phyloP scores from a whole-genome alignment of 2,113 vertebrate species.

The Spilogale gracilis region DNA sequence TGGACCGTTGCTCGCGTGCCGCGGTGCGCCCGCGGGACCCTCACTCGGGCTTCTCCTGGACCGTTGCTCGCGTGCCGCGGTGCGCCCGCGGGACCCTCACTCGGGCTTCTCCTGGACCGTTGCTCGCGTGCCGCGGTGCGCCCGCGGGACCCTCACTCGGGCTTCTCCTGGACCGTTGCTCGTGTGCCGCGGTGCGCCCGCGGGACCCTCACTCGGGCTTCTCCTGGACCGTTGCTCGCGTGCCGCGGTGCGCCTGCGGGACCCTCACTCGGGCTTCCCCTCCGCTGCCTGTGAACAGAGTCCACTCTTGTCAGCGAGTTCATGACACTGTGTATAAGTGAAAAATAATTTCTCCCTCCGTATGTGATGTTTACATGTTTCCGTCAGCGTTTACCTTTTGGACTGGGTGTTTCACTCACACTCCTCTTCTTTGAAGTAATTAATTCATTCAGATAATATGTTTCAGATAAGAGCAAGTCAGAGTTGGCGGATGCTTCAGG shows the following conservation, averaged over 20 bases:
- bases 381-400: background rate
- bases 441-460: background rate
- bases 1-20: too few relatives aligned
- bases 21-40: too few relatives aligned
- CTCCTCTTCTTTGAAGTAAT: background rate
- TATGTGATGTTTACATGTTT: accelerated
- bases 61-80: too few relatives aligned
- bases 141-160: too few relatives aligned
- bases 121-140: too few relatives aligned
- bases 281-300: accelerated
- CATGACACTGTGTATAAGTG: accelerated
- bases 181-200: background rate
- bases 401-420: background rate
- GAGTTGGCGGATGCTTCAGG: background rate
- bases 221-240: too few relatives aligned
- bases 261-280: too few relatives aligned
- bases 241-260: too few relatives aligned
- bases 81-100: too few relatives aligned
- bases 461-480: background rate
- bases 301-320: accelerated
- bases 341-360: background rate
- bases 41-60: too few relatives aligned
- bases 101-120: too few relatives aligned
- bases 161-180: background rate
- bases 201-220: too few relatives aligned